Evolutionary conservation across 1,140 invertebrate genomes (phyloP).

Genomic region (Drosophila rufa): DNA sequence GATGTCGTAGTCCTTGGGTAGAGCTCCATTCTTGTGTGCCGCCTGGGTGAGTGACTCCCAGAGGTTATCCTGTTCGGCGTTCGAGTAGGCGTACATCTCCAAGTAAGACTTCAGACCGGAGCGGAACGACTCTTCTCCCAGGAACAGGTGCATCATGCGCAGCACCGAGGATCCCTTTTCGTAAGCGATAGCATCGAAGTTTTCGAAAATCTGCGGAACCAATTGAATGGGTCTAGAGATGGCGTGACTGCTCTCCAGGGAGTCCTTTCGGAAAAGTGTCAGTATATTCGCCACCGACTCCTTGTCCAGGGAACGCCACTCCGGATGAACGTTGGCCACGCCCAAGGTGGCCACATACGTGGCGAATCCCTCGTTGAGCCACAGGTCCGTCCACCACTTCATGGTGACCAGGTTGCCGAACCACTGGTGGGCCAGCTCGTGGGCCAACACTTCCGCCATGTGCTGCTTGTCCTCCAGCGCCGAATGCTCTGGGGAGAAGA

Average conservation of each 20-base stretch:
- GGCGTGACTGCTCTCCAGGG: conserved; percentile 87
- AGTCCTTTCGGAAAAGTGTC: conserved; percentile 86
- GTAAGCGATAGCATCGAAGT: conserved; percentile 96
- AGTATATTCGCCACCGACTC: conserved; percentile 87
- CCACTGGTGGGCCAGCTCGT: conserved; percentile 94
- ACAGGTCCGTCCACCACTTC: conserved; percentile 93
- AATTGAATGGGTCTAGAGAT: conserved; percentile 87
- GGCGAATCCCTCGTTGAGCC: conserved; percentile 95
- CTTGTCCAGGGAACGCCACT: conserved; percentile 88
- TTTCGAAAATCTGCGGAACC: conserved; percentile 92
- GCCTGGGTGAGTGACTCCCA: conserved; percentile 90
- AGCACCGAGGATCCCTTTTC: conserved; percentile 92
- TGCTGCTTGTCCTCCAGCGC: conserved; percentile 87
- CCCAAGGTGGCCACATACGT: conserved; percentile 89
- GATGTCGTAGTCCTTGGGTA: conserved; percentile 87
- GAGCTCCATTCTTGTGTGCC: conserved; percentile 84
- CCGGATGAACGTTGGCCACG: conserved; percentile 86
- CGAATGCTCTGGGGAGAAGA: conserved; percentile 85
- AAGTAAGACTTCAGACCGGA: conserved; percentile 89
- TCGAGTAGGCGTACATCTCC: conserved; percentile 87
- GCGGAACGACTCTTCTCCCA: conserved; percentile 90
- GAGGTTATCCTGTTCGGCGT: conserved; percentile 93
- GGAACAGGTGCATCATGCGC: conserved; percentile 94
- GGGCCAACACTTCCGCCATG: conserved; percentile 89
- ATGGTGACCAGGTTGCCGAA: conserved; percentile 91